Evolutionary conservation across 1,140 invertebrate species (phyloP), one percentile per base, ranked within the genome.

Genomic region (Xylocopa sonorina): DNA sequence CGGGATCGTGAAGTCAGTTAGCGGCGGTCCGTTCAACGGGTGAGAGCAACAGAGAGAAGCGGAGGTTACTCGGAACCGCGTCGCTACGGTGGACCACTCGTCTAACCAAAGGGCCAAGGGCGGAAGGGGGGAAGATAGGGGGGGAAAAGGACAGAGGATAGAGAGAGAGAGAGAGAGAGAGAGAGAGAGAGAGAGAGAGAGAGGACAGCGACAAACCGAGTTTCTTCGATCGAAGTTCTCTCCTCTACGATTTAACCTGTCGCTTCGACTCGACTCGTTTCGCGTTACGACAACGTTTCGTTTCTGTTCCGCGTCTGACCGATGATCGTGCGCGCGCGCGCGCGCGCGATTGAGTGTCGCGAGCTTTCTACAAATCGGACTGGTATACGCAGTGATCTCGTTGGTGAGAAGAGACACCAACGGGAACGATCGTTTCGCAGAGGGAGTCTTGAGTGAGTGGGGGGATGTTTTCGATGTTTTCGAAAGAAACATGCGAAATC

Each of bases 1-100:
- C 84, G 84, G 88, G 87, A 90, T 88, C 87, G 87, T 76, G 58
- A 71, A 91, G 88, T 89, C 89, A 92, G 91, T 92, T 82, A 76
- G 88, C 87, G 82, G 87, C 87, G 81, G 87, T 87, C 83, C 73
- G 85, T 87, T 84, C 74, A 72, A 34, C 83, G 83, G n/a, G n/a
- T n/a, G n/a, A n/a, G n/a, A 80, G 83, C 82, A 86, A 88, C 63
- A 58, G 58, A 81, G 80, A 69, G 60, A 80, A 79, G 81, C 29
- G 43, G 57, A 32, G 21, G 32, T 43, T 55, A 81, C n/a, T n/a
- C n/a, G 43, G 34, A 68, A n/a, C n/a, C 60, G 41, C 34, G 50
- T 24, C 38, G 27, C 43, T n/a, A 38, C 43, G 27, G 53, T 71
- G 24, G 66, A 78, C 50, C 74, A 46, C 18, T 16, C 16, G 71